Evolutionary conservation across 1,140 invertebrate genomes (phyloP), one percentile per base, ranked within the genome.

Genomic region (Caenorhabditis brenneri): DNA sequence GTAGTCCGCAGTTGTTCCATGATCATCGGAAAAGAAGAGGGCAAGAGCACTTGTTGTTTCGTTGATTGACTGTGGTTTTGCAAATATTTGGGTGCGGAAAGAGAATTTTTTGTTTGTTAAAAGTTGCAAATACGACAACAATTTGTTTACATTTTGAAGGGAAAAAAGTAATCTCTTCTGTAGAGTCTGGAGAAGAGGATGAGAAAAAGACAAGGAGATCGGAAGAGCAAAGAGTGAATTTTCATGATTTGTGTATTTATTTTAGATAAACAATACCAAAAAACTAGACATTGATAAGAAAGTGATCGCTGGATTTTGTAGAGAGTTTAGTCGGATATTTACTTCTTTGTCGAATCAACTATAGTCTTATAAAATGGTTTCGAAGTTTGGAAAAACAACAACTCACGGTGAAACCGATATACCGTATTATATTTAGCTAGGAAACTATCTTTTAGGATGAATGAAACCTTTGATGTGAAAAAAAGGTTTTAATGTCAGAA

Each of bases 241-340:
- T 33, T 65, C 31, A 65, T 65, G 58, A 65, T 65, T 65, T 65
- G 58, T 65, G 58, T n/a, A n/a, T n/a, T n/a, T n/a, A n/a, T n/a
- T n/a, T n/a, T n/a, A n/a, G n/a, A n/a, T n/a, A n/a, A n/a, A n/a
- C n/a, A n/a, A n/a, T n/a, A n/a, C n/a, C n/a, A n/a, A n/a, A n/a
- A n/a, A n/a, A n/a, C n/a, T n/a, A n/a, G n/a, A n/a, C n/a, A n/a
- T n/a, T n/a, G n/a, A n/a, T n/a, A n/a, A n/a, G n/a, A n/a, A n/a
- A n/a, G n/a, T n/a, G n/a, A n/a, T n/a, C n/a, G n/a, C n/a, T n/a
- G n/a, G n/a, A n/a, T n/a, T n/a, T n/a, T n/a, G n/a, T n/a, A n/a
- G n/a, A n/a, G n/a, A n/a, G n/a, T n/a, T n/a, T n/a, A n/a, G n/a
- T n/a, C n/a, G n/a, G n/a, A n/a, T n/a, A n/a, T n/a, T n/a, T n/a